Evolutionary conservation across 2,113 vertebrate genomes (phyloP).

Genomic region (Datnioides undecimradiatus): DNA sequence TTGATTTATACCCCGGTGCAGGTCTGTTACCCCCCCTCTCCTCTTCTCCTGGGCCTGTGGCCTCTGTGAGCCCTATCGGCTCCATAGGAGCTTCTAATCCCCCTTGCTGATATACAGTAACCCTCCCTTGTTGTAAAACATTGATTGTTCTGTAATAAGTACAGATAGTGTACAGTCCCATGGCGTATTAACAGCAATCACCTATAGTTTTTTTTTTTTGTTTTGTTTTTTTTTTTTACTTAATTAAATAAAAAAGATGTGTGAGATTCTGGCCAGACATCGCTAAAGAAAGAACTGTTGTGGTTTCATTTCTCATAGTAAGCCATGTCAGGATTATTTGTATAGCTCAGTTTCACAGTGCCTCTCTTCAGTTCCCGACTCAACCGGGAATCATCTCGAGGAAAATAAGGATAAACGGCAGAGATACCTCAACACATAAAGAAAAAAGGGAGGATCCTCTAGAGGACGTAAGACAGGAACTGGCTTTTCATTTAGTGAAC

Average conservation of each 20-base stretch:
- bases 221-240: constrained; percentile 10
- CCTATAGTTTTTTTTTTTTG: constrained; percentile 11
- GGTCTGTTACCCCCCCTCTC: constrained; percentile 26
- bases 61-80: constrained; percentile 42
- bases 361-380: background rate
- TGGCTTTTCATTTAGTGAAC: background rate
- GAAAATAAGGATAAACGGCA: constrained; percentile 14
- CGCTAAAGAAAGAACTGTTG: background rate
- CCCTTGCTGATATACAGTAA: constrained; percentile 54
- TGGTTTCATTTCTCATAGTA: constrained; percentile 10
- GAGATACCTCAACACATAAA: background rate
- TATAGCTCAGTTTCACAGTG: constrained; percentile 1
- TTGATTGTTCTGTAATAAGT: constrained; percentile 67
- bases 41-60: constrained; percentile 30
- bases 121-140: constrained; percentile 56
- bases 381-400: background rate
- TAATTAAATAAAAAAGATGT: background rate
- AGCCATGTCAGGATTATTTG: background rate
- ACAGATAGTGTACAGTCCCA: constrained; percentile 38
- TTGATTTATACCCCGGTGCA: constrained; percentile 77
- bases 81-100: constrained; percentile 64
- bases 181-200: background rate
- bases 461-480: background rate
- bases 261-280: background rate
- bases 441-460: background rate